Percentiles rank a stretch among this genome's conserved stretches.
Conservation (phyloP, 2,113 vertebrate genomes). For the Columba livia region DNA sequence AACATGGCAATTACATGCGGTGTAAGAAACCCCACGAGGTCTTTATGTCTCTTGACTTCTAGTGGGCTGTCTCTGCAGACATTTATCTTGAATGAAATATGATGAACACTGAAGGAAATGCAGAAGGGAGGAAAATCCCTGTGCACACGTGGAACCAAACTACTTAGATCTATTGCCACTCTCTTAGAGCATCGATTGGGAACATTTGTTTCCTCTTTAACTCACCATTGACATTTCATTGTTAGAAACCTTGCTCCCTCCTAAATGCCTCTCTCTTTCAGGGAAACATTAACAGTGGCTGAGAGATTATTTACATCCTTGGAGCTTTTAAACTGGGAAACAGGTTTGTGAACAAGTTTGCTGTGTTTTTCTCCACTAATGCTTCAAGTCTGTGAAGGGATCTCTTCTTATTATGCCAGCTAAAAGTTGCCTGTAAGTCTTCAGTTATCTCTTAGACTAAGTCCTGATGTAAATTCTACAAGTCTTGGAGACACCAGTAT, state of each 20-base stretch:
- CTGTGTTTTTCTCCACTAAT: neutral
- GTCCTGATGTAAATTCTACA: neutral
- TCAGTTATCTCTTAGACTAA: neutral
- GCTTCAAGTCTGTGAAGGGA: neutral
- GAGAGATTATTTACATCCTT: neutral
- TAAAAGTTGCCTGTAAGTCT: neutral
- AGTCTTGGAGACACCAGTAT: neutral
- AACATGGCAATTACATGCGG: neutral
- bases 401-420: neutral
- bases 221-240: neutral
- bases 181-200: neutral
- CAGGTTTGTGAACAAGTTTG: neutral
- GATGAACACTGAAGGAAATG: neutral
- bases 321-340: neutral
- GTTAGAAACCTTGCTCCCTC: neutral
- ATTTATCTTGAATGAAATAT: neutral
- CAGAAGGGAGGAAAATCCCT: neutral
- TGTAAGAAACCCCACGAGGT: neutral
- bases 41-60: neutral
- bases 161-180: neutral
- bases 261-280: neutral
- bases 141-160: neutral
- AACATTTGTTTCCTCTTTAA: neutral
- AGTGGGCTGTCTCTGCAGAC: neutral
- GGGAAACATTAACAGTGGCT: neutral